Percentiles rank a stretch among this genome's conserved stretches.
phyloP scores from a whole-genome alignment of 2,113 vertebrate genomes.

The Meriones unguiculatus region DNA sequence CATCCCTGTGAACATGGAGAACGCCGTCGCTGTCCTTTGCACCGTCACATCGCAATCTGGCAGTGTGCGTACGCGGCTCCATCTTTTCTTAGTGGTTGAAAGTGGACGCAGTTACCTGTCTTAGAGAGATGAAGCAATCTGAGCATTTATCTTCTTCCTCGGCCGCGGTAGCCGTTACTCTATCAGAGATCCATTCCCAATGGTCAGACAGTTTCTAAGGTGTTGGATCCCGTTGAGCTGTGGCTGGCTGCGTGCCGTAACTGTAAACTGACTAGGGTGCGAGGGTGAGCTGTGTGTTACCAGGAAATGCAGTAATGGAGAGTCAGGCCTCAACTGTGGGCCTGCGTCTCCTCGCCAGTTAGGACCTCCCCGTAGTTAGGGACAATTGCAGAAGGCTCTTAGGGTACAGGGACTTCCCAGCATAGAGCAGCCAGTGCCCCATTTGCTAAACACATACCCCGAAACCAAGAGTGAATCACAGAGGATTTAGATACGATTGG shows the following conservation, averaged over 20 bases:
- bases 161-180: not conserved
- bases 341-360: fast-evolving
- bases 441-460: not conserved
- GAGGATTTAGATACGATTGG: not conserved
- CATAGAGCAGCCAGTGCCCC: fast-evolving
- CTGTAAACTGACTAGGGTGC: not conserved
- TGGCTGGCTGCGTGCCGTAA: no score
- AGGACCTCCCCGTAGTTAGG: not conserved
- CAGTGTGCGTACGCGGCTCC: not conserved
- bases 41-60: no score
- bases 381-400: fast-evolving
- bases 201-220: not conserved
- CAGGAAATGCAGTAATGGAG: fast-evolving
- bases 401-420: fast-evolving
- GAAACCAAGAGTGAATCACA: not conserved
- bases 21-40: not conserved
- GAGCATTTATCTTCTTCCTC: not conserved
- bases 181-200: not conserved
- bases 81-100: not conserved
- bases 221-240: fast-evolving
- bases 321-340: fast-evolving
- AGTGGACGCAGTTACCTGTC: not conserved
- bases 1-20: not conserved
- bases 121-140: not conserved
- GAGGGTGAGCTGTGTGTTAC: fast-evolving